A percentile compares a stretch with the other conserved stretches of the same genome.
phyloP scores from a whole-genome alignment of 2,113 vertebrate species.

The Megaceryle torquata region DNA sequence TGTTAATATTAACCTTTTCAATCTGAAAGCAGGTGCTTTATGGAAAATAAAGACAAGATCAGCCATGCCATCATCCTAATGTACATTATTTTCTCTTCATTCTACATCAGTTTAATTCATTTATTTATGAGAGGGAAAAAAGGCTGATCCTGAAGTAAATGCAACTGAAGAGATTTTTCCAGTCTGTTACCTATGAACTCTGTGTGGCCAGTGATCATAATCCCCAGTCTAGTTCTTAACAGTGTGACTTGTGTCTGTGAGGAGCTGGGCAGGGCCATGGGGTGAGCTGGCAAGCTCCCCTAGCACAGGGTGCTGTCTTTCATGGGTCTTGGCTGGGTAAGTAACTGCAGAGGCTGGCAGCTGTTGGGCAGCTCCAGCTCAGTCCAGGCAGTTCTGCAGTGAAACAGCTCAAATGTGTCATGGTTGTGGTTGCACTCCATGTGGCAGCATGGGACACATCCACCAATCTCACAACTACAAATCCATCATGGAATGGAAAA shows the following conservation, averaged over 20 bases:
- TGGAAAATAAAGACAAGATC: neutral
- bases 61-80: neutral
- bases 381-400: neutral
- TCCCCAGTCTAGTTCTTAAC: neutral
- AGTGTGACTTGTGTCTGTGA: accelerated
- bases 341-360: neutral
- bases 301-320: neutral
- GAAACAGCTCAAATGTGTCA: neutral
- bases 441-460: neutral
- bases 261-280: neutral
- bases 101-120: neutral
- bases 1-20: neutral
- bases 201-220: neutral
- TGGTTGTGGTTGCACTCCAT: neutral
- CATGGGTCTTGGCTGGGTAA: neutral
- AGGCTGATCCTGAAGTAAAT: neutral
- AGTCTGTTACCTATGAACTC: neutral
- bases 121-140: neutral
- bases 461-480: neutral
- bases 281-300: neutral
- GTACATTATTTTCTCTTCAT: neutral
- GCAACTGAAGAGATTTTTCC: neutral
- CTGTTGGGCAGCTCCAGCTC: neutral
- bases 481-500: neutral
- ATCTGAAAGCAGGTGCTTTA: neutral